Percentiles rank a stretch among this genome's conserved stretches.
Evolutionary conservation across 2,113 vertebrate genomes (phyloP).

Genomic region (Tinamus guttatus): DNA sequence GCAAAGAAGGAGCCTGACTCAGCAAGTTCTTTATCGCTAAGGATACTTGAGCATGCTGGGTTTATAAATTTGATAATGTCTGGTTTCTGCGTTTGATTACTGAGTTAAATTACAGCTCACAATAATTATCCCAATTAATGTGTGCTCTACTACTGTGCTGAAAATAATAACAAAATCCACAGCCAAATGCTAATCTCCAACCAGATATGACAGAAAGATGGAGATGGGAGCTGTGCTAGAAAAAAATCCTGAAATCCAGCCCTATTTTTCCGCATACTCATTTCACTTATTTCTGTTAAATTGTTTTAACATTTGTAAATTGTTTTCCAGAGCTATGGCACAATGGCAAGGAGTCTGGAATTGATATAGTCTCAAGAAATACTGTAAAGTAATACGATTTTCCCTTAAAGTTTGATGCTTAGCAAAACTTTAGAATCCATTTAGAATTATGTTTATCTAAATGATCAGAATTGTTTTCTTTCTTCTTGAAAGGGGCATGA

Average conservation of each 20-base stretch:
- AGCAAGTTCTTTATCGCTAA: conserved; percentile 44
- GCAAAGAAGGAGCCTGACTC: conserved; percentile 58
- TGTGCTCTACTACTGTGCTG: conserved; percentile 41
- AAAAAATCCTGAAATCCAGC: not conserved
- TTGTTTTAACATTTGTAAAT: not conserved
- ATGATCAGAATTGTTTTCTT: conserved; percentile 11
- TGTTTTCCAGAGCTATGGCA: conserved; percentile 15
- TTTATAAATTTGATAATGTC: conserved; percentile 68
- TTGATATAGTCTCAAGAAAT: not conserved
- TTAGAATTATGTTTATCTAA: conserved; percentile 18
- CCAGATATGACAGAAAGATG: not conserved
- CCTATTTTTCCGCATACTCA: not conserved
- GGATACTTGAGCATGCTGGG: conserved; percentile 50
- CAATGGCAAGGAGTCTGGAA: not conserved
- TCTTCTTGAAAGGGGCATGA: not conserved
- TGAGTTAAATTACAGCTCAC: conserved; percentile 68
- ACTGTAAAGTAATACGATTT: not conserved
- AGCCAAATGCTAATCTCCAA: not conserved
- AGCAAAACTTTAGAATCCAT: not conserved
- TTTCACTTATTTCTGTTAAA: not conserved
- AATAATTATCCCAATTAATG: conserved; percentile 59
- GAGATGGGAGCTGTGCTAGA: not conserved
- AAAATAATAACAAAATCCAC: conserved; percentile 38
- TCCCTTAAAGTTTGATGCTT: not conserved
- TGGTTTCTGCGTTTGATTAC: conserved; percentile 64